phyloP scores from a whole-genome alignment of 2,888 invertebrate species.

The Sialis lutaria region DNA sequence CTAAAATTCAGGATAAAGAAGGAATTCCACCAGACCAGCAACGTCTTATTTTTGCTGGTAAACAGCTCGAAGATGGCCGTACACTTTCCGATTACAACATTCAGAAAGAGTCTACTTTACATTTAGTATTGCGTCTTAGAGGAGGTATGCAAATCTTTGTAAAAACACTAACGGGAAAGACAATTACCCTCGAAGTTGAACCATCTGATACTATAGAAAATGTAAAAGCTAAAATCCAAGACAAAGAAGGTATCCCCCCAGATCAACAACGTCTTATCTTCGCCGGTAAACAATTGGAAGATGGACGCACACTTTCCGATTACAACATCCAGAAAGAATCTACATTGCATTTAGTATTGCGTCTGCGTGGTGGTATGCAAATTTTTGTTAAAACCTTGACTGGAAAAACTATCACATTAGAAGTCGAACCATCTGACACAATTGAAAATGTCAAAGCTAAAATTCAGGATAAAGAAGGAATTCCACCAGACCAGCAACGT shows the following conservation, averaged over 20 bases:
- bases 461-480: slow-evolving; percentile 57
- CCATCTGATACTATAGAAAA: slow-evolving; percentile 47
- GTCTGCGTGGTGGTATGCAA: slow-evolving; percentile 49
- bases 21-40: slow-evolving; percentile 84
- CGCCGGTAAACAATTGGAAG: slow-evolving; percentile 52
- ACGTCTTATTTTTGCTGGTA: slow-evolving; percentile 77
- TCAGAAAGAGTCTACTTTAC: slow-evolving; percentile 83
- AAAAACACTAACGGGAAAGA: slow-evolving; percentile 33
- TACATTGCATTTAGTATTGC: slow-evolving; percentile 35
- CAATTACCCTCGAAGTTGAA: slow-evolving; percentile 37
- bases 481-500: slow-evolving; percentile 73
- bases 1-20: slow-evolving; percentile 80
- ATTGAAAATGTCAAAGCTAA: slow-evolving; percentile 40
- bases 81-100: slow-evolving; percentile 68
- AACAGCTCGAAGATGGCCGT: slow-evolving; percentile 81
- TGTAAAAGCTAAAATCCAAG: slow-evolving; percentile 41
- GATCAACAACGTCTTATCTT: slow-evolving; percentile 45
- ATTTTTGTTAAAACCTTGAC: slow-evolving; percentile 42
- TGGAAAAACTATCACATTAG: slow-evolving; percentile 36
- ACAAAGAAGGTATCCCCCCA: slow-evolving; percentile 35
- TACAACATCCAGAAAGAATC: slow-evolving; percentile 49
- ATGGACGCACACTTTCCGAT: slow-evolving; percentile 45
- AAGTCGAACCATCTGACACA: slow-evolving; percentile 37
- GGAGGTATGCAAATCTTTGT: slow-evolving; percentile 44
- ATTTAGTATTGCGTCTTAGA: slow-evolving; percentile 69